Base-by-base conservation (phyloP, 2,888 invertebrate genomes). In the Hyposoter dolosus region DNA sequence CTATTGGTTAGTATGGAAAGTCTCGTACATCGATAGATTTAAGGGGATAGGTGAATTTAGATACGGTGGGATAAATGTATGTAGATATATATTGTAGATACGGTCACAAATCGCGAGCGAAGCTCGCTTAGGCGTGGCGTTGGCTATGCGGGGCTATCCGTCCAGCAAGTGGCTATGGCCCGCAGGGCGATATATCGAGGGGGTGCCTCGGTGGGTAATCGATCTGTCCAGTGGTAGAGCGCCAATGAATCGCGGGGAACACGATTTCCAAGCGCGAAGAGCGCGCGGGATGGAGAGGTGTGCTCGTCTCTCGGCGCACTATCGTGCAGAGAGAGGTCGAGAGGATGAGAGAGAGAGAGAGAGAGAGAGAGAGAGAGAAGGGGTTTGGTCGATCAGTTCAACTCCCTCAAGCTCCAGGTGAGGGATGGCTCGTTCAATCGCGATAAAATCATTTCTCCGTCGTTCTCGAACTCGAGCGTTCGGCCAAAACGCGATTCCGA, bases 211-310 rank as follows among this genome's bases (percentile, higher is more conserved):
- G 50, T 89, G 89, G 89, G 91, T 90, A 89, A 92, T 92, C 92
- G 92, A 92, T 92, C 91, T 90, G 89, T 90, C 90, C 90, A 88
- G 85, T 88, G 90, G 89, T 88, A 84, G 88, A 85, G 89, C 88
- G 90, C 90, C 91, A 92, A 92, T 92, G 92, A 92, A 92, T 92
- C 90, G 90, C 83, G 82, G 88, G 74, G 82, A 87, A 88, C 89
- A 85, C 90, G 90, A 91, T 90, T 91, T 86, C 89, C 79, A 79
- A 81, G 71, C 56, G 35, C 56, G 35, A 71, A 56, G 66, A 65
- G 78, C 50, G 84, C 50, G 72, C 50, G 84, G 68, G 72, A 71
- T 65, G 66, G 63, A 69, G 79, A 75, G 68, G 60, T 80, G 66
- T 32, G 71, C 10, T 77, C 56, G 84, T 82, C 85, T 83, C 83